These are phyloP conservation scores for Drosophila truncata DNA, from an alignment of 1,140 invertebrate species.

Conservation along the genomic window DNA sequence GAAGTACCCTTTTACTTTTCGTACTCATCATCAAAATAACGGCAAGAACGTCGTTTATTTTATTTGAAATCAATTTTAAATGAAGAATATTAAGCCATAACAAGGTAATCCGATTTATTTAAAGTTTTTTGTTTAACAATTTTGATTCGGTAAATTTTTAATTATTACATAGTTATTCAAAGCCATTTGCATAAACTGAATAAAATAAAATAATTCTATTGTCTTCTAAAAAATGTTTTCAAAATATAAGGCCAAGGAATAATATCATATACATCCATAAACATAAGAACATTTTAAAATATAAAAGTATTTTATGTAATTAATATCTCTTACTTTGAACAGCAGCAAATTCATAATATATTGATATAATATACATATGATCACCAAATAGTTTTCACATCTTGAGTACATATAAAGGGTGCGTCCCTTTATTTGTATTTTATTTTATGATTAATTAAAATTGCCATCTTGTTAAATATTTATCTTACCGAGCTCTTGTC, in stretches of 20 bases:
- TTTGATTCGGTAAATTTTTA: too few species aligned
- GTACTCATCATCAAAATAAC: background rate
- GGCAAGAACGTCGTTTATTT: too few species aligned
- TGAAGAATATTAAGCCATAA: too few species aligned
- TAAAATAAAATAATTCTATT: too few species aligned
- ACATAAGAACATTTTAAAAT: background rate
- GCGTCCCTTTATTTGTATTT: too few species aligned
- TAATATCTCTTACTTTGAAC: background rate
- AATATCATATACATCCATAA: background rate
- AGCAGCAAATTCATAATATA: background rate
- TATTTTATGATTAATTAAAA: background rate
- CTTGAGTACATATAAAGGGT: background rate
- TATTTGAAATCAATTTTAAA: too few species aligned
- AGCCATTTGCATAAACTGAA: too few species aligned
- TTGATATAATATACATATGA: background rate
- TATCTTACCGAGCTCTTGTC: background rate
- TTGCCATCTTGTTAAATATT: background rate
- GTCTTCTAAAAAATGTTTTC: too few species aligned
- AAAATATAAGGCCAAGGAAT: too few species aligned
- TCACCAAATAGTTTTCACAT: background rate
- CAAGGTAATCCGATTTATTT: too few species aligned
- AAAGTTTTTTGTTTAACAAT: too few species aligned
- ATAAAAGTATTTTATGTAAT: background rate
- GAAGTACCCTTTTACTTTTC: background rate
- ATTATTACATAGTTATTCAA: too few species aligned